A percentile compares a stretch with the other conserved stretches of the same genome.
These are phyloP conservation scores for Acrobasis repandana DNA, from an alignment of 2,888 invertebrate species.

Conservation along the genomic window DNA sequence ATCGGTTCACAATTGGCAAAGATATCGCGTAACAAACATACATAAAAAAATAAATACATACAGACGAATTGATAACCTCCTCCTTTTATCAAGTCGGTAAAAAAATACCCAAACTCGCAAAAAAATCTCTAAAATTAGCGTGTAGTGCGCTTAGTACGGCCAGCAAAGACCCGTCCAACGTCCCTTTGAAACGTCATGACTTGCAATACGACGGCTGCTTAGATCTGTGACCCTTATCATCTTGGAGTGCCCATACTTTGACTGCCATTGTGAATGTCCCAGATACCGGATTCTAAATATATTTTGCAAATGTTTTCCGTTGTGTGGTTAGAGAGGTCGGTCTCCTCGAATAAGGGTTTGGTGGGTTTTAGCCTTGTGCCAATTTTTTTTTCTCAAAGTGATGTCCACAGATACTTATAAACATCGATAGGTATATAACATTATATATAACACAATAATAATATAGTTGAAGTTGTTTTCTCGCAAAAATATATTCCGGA, in stretches of 20 bases:
- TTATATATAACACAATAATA: no score
- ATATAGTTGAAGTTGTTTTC: no score
- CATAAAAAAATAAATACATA: no score
- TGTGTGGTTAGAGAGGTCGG: neutral
- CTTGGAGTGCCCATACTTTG: conserved; percentile 1
- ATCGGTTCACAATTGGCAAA: no score
- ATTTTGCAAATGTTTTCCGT: conserved; percentile 4
- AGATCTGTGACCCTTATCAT: conserved; percentile 28
- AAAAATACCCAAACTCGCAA: neutral
- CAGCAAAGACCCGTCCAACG: neutral
- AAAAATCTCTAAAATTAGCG: neutral
- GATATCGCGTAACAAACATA: no score
- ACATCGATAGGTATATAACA: no score
- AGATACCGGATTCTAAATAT: neutral
- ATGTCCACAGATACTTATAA: no score
- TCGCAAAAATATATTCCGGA: no score
- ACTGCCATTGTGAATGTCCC: neutral
- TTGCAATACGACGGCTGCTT: conserved; percentile 22
- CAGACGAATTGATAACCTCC: no score
- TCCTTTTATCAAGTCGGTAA: neutral
- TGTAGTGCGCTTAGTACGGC: neutral
- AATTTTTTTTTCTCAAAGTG: no score
- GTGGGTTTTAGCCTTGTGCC: no score
- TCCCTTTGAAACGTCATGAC: conserved; percentile 21
- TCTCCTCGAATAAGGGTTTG: no score